Conservation (phyloP, 30 jellyfish, hydroid and myxozoan genomes). For the Cassiopea andromeda region DNA sequence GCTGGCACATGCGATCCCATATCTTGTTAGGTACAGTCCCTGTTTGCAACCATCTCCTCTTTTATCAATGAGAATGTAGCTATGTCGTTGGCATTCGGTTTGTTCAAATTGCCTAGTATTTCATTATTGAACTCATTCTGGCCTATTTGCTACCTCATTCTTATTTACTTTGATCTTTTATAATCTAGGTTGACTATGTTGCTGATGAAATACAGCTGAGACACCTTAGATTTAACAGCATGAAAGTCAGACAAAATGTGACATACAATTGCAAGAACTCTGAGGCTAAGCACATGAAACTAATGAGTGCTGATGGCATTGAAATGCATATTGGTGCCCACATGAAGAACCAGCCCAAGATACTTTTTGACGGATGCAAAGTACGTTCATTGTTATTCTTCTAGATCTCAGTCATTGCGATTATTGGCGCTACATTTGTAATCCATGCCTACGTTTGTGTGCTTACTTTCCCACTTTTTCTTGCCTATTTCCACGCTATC, state of each 20-base stretch:
- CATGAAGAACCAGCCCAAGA: slow-evolving; percentile 66
- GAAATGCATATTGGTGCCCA: slow-evolving; percentile 74
- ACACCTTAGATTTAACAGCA: slow-evolving; percentile 79
- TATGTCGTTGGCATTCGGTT: too few species aligned
- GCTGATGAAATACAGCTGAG: slow-evolving; percentile 75
- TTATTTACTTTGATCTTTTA: too few species aligned
- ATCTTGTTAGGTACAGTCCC: too few species aligned
- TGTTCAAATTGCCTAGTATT: too few species aligned
- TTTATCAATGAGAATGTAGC: too few species aligned
- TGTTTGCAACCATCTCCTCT: too few species aligned
- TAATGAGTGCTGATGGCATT: slow-evolving; percentile 71
- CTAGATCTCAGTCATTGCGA: background rate
- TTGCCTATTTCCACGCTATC: too few species aligned
- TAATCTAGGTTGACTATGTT: slow-evolving; percentile 54
- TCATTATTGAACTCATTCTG: too few species aligned
- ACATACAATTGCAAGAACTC: slow-evolving; percentile 91
- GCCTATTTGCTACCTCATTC: too few species aligned
- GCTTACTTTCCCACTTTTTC: too few species aligned
- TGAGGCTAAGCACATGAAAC: slow-evolving; percentile 71
- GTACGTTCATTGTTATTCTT: slow-evolving; percentile 27
- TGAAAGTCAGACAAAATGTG: slow-evolving; percentile 77
- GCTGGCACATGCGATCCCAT: too few species aligned
- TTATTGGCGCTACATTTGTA: background rate
- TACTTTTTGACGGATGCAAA: slow-evolving; percentile 81
- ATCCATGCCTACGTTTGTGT: too few species aligned